Evolutionary conservation across 2,113 vertebrate species (phyloP).

Genomic region (Spheniscus mendiculus): DNA sequence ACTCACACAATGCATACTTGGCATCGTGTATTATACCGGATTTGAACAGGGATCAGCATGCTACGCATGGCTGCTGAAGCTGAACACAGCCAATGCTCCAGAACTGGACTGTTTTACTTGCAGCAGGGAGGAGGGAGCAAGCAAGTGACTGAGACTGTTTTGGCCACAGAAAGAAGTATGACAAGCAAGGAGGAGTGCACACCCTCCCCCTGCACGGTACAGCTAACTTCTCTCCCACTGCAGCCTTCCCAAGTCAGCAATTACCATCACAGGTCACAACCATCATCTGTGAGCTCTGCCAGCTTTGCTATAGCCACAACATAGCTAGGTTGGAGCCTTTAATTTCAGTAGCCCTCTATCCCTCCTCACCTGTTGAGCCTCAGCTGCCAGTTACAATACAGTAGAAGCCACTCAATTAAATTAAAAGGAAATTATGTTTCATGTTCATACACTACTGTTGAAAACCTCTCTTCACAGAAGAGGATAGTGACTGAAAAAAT

Average conservation of each 20-base stretch:
- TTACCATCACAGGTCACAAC: background rate
- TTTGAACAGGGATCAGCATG: background rate
- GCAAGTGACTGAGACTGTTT: background rate
- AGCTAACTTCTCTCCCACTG: background rate
- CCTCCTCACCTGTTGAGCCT: background rate
- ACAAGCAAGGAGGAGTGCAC: background rate
- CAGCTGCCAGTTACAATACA: background rate
- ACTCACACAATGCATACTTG: background rate
- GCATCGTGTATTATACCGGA: accelerated
- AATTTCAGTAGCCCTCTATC: background rate
- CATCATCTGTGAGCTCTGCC: background rate
- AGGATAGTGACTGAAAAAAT: background rate
- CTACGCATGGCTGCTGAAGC: background rate
- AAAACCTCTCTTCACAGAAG: background rate
- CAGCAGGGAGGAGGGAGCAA: background rate
- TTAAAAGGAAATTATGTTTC: background rate
- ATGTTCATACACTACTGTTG: background rate
- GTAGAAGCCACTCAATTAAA: background rate
- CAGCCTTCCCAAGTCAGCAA: background rate
- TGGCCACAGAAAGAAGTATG: background rate
- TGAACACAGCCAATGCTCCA: background rate
- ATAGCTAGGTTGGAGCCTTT: background rate
- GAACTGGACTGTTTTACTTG: background rate
- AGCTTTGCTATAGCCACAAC: background rate
- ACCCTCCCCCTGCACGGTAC: background rate